Evolutionary conservation across 2,888 invertebrate genomes (phyloP), one percentile per base, ranked within the genome.

Genomic region (Temnothorax rugatulus): DNA sequence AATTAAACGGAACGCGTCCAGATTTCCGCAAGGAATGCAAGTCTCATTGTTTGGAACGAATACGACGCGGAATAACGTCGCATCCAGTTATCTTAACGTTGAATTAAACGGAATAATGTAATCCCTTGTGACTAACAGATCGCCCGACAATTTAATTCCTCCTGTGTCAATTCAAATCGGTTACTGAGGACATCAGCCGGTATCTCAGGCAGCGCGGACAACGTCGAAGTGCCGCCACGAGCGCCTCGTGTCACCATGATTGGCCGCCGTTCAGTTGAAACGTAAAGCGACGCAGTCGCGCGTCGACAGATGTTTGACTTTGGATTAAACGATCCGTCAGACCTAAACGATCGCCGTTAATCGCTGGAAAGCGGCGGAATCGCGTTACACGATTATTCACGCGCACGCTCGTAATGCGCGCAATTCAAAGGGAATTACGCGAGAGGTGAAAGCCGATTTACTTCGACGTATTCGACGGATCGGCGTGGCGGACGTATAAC

Each of bases 271-370:
- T 82, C 81, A 82, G 63, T 54, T 69, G 84, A 64, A 73, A 61
- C 79, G 81, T 74, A 76, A 84, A 83, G 81, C 68, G 86, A 86
- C 71, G 75, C 75, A 86, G 84, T 86, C 88, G 81, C 66, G 61
- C 44, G 82, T 77, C 68, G 87, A 87, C 89, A 83, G 87, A 86
- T 86, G 85, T 74, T 69, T 81, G 71, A 54, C 44, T 66, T 59
- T 57, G 77, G 85, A 88, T 88, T 88, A 88, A 88, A 85, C 87
- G 85, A 79, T 76, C 73, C 54, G 88, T 79, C 79, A 77, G 68
- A 79, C 68, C 64, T 79, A 68, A 79, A 79, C 66, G 79, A 83
- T 64, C 59, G 50, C 29, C 77, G 79, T 68, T 69, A 81, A 81
- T 81, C 79, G 79, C 79, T 81, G 59, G 79, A 73, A 81, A 81